Percentiles rank a stretch among this genome's conserved stretches.
These are phyloP conservation scores for Arothron firmamentum DNA, from an alignment of 2,113 vertebrate species.

Conservation along the genomic window DNA sequence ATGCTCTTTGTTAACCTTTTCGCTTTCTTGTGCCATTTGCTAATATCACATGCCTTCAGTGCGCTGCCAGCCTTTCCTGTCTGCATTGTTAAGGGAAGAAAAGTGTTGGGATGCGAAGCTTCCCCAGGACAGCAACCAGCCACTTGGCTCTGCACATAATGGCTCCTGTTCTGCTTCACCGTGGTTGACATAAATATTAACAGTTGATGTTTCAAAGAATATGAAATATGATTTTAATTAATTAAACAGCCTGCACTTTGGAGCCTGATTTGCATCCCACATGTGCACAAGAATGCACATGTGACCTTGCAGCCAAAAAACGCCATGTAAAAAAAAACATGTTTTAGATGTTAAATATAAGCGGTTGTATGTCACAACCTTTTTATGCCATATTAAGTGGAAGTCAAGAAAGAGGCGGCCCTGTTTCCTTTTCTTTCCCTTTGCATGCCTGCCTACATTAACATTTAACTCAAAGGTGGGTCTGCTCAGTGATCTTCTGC, in stretches of 20 bases:
- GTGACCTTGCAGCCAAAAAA: conserved; percentile 33
- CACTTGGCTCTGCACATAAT: conserved; percentile 42
- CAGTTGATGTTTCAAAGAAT: too few species aligned
- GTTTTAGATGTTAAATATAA: too few species aligned
- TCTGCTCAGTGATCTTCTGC: conserved; percentile 44
- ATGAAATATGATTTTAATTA: conserved; percentile 68
- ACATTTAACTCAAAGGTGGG: conserved; percentile 49
- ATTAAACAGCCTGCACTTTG: conserved; percentile 68
- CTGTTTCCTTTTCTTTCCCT: conserved; percentile 49
- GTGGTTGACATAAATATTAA: conserved; percentile 30
- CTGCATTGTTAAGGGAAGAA: conserved; percentile 27
- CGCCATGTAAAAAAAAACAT: too few species aligned
- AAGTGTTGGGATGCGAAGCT: conserved; percentile 41
- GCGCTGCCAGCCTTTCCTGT: conserved; percentile 33
- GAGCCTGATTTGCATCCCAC: conserved; percentile 63
- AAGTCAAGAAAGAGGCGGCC: conserved; percentile 32
- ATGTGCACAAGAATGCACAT: not conserved
- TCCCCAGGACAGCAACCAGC: conserved; percentile 51
- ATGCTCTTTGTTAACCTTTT: conserved; percentile 44
- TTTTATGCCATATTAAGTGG: conserved; percentile 1
- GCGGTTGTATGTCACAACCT: too few species aligned
- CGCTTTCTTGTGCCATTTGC: conserved; percentile 22
- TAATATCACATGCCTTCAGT: conserved; percentile 38
- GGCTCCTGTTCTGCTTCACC: conserved; percentile 42
- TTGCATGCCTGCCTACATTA: conserved; percentile 46